A percentile compares a stretch with the other conserved stretches of the same genome.
These are phyloP conservation scores for Menura novaehollandiae DNA, from an alignment of 2,113 vertebrate species.

Conservation along the genomic window DNA sequence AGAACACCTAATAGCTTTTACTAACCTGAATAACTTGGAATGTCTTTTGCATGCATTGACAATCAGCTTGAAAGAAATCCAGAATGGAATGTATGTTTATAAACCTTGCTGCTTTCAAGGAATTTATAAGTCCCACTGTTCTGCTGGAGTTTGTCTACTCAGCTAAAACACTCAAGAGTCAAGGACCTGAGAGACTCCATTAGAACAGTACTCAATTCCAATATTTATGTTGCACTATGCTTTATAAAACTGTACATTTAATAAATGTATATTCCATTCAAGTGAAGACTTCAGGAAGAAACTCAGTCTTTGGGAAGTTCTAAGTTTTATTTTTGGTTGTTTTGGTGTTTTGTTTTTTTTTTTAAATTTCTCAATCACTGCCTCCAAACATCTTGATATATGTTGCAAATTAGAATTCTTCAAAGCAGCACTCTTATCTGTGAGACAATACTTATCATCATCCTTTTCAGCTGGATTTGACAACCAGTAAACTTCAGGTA, in stretches of 20 bases:
- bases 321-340: not conserved
- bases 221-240: not conserved
- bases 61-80: not conserved
- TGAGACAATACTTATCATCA: not conserved
- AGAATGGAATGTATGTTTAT: not conserved
- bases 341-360: not conserved
- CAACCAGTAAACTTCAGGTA: not conserved
- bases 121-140: not conserved
- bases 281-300: not conserved
- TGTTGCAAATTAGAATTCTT: not conserved
- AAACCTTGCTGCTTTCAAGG: not conserved
- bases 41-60: not conserved
- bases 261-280: not conserved
- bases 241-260: not conserved
- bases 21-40: not conserved
- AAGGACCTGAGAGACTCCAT: accelerated
- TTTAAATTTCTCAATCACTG: not conserved
- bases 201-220: not conserved
- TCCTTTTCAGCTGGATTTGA: not conserved
- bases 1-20: not conserved
- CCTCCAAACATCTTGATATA: not conserved
- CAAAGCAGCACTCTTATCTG: not conserved
- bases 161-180: not conserved
- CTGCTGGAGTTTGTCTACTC: not conserved
- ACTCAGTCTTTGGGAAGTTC: not conserved